Conservation (phyloP, 1,140 invertebrate species). For the Brachionus angularis region DNA sequence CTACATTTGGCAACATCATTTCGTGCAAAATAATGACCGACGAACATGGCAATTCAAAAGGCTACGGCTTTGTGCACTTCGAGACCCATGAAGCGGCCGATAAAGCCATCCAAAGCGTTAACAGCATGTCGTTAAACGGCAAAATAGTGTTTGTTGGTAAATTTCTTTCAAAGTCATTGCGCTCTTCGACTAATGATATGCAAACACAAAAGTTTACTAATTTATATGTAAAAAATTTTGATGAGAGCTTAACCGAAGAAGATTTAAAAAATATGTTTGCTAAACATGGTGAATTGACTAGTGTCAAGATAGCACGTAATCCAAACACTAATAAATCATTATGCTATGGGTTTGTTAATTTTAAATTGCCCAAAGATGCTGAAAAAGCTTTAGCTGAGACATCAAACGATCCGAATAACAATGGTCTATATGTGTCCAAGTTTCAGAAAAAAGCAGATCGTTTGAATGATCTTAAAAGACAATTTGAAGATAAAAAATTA, state of each 20-base stretch:
- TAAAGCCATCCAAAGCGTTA: constrained; percentile 67
- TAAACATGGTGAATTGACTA: constrained; percentile 87
- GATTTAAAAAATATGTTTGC: constrained; percentile 88
- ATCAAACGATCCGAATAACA: constrained; percentile 64
- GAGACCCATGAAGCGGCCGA: constrained; percentile 98
- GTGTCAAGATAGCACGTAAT: constrained; percentile 56
- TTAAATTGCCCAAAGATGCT: constrained; percentile 7
- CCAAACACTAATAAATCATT: neutral
- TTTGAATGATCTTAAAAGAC: constrained; percentile 89
- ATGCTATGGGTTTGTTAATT: constrained; percentile 31
- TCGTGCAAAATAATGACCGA: constrained; percentile 72
- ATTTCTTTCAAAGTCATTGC: constrained; percentile 92
- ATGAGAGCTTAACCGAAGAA: constrained; percentile 87
- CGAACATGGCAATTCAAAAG: constrained; percentile 89
- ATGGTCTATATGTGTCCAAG: constrained; percentile 77
- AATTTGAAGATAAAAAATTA: constrained; percentile 89
- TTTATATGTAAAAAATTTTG: constrained; percentile 98
- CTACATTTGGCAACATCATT: constrained; percentile 33
- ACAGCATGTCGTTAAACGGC: constrained; percentile 87
- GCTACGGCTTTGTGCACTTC: constrained; percentile 99
- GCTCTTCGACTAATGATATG: constrained; percentile 90
- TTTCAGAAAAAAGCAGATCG: constrained; percentile 99
- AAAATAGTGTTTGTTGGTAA: constrained; percentile 94
- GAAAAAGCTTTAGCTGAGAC: constrained; percentile 54
- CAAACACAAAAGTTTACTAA: constrained; percentile 77